Base-by-base conservation (phyloP, 2,113 vertebrate species). In the Pitta sordida region DNA sequence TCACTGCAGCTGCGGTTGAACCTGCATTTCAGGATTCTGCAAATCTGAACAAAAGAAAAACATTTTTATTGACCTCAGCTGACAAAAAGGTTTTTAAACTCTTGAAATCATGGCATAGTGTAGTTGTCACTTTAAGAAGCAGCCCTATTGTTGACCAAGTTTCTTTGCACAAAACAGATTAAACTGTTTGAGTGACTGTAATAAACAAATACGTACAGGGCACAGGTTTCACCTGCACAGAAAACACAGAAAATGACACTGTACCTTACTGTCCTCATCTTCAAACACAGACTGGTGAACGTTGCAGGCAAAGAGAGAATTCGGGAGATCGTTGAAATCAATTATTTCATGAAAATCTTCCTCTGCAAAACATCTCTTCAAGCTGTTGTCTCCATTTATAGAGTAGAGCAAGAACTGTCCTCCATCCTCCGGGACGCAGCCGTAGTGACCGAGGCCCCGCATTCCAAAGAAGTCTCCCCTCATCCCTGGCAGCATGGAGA, bases 201-300 rank as follows among this genome's bases (percentile, higher is more conserved):
- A n/a, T 48, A 78, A 53, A 79, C 43, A 74, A 34, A 41, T 14
- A n/a, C n/a, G n/a, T n/a, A 43, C 3, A 68, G 76, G 32, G 46
- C 12, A 59, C 1, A 23, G 4, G 26, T 48, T 81, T 64, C 19
- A 77, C 37, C 62, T 26, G n/a, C 29, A 78, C 1, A 2, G 18
- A 62, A 67, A 90, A 84, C 6, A 76, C 0, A 20, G 58, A 64
- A 68, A 73, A 5, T 5, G 29, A 32, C 58, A 91, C 92, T 41
- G 41, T 98, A 99, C 98, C 98, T 98, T 99, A 86, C 97, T 98
- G 65, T 98, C 97, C 80, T 98, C 97, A 73, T 98, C 98, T 97
- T 98, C 98, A 93, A 99, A 99, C 76, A 99, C 98, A 1, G 98
- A 98, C 94, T 98, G 98, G 97, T 98, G 98, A 65, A 99, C 98